These are phyloP conservation scores for Ellobius talpinus DNA, from an alignment of 2,113 vertebrate genomes.

Conservation along the genomic window DNA sequence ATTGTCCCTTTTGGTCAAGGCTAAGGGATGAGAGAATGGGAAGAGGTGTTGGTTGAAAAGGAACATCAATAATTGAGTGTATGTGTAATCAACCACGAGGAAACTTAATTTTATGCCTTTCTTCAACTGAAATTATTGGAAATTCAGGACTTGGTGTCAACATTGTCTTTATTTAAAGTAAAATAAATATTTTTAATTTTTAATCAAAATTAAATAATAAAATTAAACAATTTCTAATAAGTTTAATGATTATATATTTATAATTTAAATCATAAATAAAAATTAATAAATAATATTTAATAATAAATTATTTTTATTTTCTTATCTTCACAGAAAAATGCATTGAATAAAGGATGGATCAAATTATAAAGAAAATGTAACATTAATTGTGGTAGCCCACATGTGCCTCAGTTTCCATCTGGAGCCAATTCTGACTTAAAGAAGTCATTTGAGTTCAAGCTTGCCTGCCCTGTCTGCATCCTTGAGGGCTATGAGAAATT, in stretches of 20 bases:
- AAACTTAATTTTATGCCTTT: not conserved
- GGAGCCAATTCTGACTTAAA: too few species aligned
- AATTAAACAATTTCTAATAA: too few species aligned
- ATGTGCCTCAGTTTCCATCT: too few species aligned
- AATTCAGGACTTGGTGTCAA: not conserved
- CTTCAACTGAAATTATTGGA: not conserved
- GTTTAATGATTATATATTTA: too few species aligned
- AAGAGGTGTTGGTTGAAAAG: not conserved
- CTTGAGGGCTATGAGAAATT: too few species aligned
- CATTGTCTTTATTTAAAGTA: not conserved
- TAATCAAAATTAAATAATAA: too few species aligned
- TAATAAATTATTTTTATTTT: too few species aligned
- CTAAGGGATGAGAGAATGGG: not conserved
- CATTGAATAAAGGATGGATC: not conserved
- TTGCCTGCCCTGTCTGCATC: too few species aligned
- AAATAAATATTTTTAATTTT: not conserved
- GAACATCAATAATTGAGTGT: not conserved
- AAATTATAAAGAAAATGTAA: not conserved
- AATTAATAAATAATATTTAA: too few species aligned
- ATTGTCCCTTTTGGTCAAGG: fast-evolving
- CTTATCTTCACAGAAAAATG: not conserved
- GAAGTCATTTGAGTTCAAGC: too few species aligned
- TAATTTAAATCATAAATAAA: too few species aligned
- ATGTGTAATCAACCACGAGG: not conserved
- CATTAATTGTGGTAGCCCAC: too few species aligned